A percentile compares a stretch with the other conserved stretches of the same genome.
Conservation (phyloP, 1,140 invertebrate genomes). For the Eufriesea mexicana region DNA sequence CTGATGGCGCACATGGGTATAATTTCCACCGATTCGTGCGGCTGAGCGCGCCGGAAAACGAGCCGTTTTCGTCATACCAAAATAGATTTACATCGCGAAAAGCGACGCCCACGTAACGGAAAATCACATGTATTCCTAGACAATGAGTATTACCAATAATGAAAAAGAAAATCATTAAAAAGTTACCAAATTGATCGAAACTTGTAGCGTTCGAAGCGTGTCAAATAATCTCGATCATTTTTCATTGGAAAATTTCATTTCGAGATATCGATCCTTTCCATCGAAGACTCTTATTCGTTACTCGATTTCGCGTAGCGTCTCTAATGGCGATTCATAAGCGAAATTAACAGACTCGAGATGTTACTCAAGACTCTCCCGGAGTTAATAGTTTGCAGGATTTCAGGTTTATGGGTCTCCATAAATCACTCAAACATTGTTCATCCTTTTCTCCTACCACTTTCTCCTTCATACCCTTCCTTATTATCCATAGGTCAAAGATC, state of each 20-base stretch:
- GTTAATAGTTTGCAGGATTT: neutral
- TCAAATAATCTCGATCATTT: no score
- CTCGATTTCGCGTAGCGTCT: no score
- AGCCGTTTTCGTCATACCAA: neutral
- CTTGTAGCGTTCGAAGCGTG: no score
- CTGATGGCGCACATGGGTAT: constrained; percentile 40
- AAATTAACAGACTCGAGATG: no score
- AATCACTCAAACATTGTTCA: neutral
- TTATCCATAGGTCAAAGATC: neutral
- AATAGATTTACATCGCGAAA: constrained; percentile 22
- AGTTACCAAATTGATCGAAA: neutral
- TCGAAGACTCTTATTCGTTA: no score
- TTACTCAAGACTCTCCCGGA: no score
- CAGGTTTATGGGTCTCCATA: neutral
- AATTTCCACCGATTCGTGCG: constrained; percentile 52
- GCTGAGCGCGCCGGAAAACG: constrained; percentile 15
- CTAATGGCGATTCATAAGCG: no score
- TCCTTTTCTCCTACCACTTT: neutral
- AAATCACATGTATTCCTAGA: neutral
- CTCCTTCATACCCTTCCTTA: no score
- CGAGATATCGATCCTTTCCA: no score
- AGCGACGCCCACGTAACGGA: neutral
- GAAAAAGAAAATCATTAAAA: neutral
- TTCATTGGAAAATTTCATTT: no score
- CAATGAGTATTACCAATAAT: neutral